phyloP scores from a whole-genome alignment of 2,113 vertebrate species.

The Chloropsis cyanopogon region DNA sequence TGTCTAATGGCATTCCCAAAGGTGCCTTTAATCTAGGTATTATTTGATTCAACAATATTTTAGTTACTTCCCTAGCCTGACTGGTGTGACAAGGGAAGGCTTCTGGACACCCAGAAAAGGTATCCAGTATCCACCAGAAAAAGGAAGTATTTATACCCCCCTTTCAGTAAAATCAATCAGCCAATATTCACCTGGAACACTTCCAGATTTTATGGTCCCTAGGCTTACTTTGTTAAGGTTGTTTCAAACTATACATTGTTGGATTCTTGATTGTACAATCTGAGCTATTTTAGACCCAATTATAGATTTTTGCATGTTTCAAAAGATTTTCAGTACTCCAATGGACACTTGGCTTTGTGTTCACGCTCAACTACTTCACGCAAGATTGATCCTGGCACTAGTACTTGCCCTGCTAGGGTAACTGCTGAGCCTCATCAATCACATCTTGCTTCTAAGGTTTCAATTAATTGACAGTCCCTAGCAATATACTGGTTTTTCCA shows the following conservation, averaged over 20 bases:
- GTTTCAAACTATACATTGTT: background rate
- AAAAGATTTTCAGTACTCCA: background rate
- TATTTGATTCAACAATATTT: background rate
- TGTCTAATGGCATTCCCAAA: background rate
- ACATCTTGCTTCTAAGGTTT: background rate
- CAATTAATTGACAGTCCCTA: background rate
- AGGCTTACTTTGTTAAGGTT: background rate
- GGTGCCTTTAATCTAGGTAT: background rate
- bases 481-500: background rate
- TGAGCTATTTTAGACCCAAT: background rate
- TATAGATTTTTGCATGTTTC: background rate
- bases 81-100: background rate
- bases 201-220: background rate
- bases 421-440: background rate
- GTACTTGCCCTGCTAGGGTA: background rate
- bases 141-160: background rate
- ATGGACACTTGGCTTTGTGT: background rate
- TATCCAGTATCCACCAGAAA: background rate
- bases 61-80: background rate
- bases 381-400: no score
- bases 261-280: background rate
- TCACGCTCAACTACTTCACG: no score
- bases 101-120: background rate
- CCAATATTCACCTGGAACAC: background rate
- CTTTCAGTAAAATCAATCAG: background rate